Base-by-base conservation (phyloP, 2,797 vertebrate species). In the Coranthus polyacanthus region DNA sequence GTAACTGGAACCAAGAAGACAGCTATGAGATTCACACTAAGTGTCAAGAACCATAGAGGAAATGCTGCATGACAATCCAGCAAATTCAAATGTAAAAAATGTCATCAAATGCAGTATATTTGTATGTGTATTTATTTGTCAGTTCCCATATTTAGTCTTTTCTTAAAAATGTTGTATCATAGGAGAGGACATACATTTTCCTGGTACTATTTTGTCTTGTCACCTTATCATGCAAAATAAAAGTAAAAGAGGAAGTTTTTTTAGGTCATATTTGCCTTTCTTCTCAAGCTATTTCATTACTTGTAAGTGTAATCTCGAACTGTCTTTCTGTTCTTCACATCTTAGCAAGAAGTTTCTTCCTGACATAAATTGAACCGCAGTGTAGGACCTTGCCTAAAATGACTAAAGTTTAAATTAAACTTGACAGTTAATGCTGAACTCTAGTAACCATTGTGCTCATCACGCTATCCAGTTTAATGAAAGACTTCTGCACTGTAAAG, bases 1-100 rank as follows among this genome's bases (percentile, higher is more conserved):
- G 18, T 63, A 49, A 76, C 41, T 66, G 15, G n/a, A 53, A 39
- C 32, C 55, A 38, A 51, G 20, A 22, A 58, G 10, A 57, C 54
- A 43, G 34, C 36, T 47, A 15, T 61, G 39, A 39, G 47, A 70
- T 34, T 60, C 20, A 50, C 5, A 34, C 13, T 20, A 29, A 66
- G 45, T 67, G 20, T 56, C 6, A 75, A 17, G 45, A 13, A 29
- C 11, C 26, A 15, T 24, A 24, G 10, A 22, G 8, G n/a, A 15
- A 10, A 66, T n/a, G n/a, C n/a, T n/a, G n/a, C n/a, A n/a, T n/a
- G n/a, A n/a, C 47, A 45, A 55, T 66, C 11, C 42, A 45, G 20
- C 49, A 13, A 6, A 51, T 49, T 5, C 2, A 15, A n/a, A 51
- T 34, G 29, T 34, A 22, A 26, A 26, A 47, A 7, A 29, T 43